Base-by-base conservation (phyloP, 2,113 vertebrate genomes). In the Tor tambroides region DNA sequence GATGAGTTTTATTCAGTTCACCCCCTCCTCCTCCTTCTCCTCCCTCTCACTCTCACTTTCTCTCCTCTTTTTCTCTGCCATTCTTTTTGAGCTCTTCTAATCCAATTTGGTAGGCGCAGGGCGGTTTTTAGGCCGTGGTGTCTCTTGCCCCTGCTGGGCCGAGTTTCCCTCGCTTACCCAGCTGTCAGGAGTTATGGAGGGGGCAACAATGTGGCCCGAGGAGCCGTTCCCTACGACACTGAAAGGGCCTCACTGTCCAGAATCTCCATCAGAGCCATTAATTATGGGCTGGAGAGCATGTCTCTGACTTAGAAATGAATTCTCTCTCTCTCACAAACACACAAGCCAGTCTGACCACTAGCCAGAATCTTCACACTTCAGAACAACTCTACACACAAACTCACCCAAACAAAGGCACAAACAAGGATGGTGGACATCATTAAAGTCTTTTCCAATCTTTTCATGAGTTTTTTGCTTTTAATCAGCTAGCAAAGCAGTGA, bases 211-310 rank as follows among this genome's bases (percentile, higher is more conserved):
- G 95, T 95, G 95, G 95, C 94, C 92, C 81, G 38, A 77, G 89
- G 88, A 93, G 74, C 71, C 87, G 90, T 92, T 91, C 93, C 92
- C 92, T 89, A 74, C 59, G 7, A 89, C 86, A 93, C 94, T 98
- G 96, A 99, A 98, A 97, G 94, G 94, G 95, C 92, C 94, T 96
- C 96, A 96, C 98, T 99, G 97, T 98, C 96, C 94, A 46, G 85
- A 92, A 92, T 93, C 93, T 94, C 94, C 94, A 96, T 95, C 95
- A 96, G 96, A 95, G 95, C 95, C 95, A 98, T 99, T 98, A 97
- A 98, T 98, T 98, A 98, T 98, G 96, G 96, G 96, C 96, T 90
- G 93, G 89, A 92, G 96, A 96, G 95, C 96, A 95, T 92, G 91
- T 95, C 92, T 92, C 92, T 86, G 85, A 93, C 88, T 92, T 88